Evolutionary conservation across 2,888 invertebrate genomes (phyloP).

Genomic region (Scaptodrosophila latifasciaeformis): DNA sequence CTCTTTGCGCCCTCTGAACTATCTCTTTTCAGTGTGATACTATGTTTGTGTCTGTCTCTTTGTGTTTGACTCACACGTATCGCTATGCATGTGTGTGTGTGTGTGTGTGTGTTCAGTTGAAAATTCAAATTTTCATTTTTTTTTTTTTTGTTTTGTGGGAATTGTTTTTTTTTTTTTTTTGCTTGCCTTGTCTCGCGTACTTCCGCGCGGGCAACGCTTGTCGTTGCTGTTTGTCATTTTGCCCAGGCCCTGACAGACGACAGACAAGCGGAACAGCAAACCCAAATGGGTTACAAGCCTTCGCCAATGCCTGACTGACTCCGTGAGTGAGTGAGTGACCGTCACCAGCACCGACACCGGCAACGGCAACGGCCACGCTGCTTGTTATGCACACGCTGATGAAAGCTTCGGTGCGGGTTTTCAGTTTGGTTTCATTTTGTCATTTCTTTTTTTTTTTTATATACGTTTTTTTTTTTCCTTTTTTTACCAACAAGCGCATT

Average conservation of each 20-base stretch:
- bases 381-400: slow-evolving; percentile 62
- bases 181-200: slow-evolving; percentile 8
- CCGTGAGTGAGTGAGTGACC: slow-evolving; percentile 32
- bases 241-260: slow-evolving; percentile 21
- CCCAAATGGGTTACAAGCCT: slow-evolving; percentile 46
- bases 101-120: too few species aligned
- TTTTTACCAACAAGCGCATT: not conserved
- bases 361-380: slow-evolving; percentile 16
- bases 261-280: slow-evolving; percentile 37
- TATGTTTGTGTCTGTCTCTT: too few species aligned
- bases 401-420: slow-evolving; percentile 25
- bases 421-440: too few species aligned
- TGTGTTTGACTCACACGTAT: too few species aligned
- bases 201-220: not conserved
- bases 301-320: slow-evolving; percentile 16
- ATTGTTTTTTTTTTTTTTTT: not conserved
- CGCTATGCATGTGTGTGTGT: too few species aligned
- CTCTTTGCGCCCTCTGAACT: too few species aligned
- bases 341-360: slow-evolving; percentile 23
- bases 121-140: slow-evolving; percentile 10
- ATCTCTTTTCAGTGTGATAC: too few species aligned
- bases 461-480: too few species aligned
- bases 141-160: slow-evolving; percentile 1
- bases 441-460: too few species aligned
- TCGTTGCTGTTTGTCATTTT: slow-evolving; percentile 54